phyloP scores from a whole-genome alignment of 2,113 vertebrate genomes.

The Rhabdornis inornatus region DNA sequence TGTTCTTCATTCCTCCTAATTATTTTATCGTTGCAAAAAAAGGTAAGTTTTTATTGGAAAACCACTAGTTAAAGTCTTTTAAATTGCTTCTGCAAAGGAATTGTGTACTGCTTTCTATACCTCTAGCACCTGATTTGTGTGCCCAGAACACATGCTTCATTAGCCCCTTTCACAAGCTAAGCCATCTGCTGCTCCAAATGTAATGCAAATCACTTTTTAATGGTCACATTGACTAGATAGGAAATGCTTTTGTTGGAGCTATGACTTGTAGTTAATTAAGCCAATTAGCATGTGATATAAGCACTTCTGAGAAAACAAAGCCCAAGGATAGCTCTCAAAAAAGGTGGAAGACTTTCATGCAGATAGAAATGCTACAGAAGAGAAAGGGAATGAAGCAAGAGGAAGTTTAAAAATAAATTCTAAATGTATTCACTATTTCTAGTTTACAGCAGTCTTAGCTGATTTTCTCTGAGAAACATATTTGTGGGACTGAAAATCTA shows the following conservation, averaged over 20 bases:
- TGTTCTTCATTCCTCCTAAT: not conserved
- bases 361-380: not conserved
- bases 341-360: not conserved
- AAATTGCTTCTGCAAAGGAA: not conserved
- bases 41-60: conserved; percentile 2
- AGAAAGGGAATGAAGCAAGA: not conserved
- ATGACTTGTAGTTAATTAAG: conserved; percentile 66
- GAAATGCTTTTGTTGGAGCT: conserved; percentile 58
- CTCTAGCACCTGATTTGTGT: conserved; percentile 56
- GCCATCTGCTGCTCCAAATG: conserved; percentile 34
- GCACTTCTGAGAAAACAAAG: conserved; percentile 42
- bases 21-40: not conserved
- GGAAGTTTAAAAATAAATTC: conserved; percentile 4
- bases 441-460: not conserved
- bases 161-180: conserved; percentile 52
- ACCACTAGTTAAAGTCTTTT: not conserved
- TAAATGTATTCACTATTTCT: not conserved
- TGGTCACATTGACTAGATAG: conserved; percentile 60
- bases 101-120: not conserved
- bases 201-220: conserved; percentile 70
- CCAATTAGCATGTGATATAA: conserved; percentile 64
- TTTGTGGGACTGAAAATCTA: not conserved
- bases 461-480: not conserved
- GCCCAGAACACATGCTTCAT: conserved; percentile 48
- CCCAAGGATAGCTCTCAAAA: conserved; percentile 18